A percentile compares a stretch with the other conserved stretches of the same genome.
These are phyloP conservation scores for Petrocephalus sullivani DNA, from an alignment of 2,797 vertebrate genomes.

Conservation along the genomic window DNA sequence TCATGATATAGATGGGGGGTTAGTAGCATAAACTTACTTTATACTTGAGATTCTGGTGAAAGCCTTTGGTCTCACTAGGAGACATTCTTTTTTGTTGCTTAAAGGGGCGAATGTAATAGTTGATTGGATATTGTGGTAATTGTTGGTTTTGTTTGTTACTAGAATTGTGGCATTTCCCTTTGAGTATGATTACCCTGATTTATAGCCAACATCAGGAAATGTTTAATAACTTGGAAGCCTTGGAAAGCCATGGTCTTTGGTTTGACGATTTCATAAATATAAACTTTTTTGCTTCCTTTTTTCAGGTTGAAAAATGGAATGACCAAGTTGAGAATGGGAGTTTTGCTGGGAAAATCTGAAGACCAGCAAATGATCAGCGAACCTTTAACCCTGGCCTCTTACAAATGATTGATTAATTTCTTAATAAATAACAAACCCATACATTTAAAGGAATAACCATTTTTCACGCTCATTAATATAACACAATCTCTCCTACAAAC, in stretches of 20 bases:
- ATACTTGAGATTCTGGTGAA: neutral
- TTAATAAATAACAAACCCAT: neutral
- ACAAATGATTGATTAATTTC: neutral
- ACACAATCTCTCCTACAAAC: neutral
- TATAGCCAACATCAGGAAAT: neutral
- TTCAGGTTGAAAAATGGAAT: slow-evolving; percentile 65
- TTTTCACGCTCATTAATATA: neutral
- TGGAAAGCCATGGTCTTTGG: neutral
- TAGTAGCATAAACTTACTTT: neutral
- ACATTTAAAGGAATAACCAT: neutral
- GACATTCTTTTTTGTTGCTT: neutral
- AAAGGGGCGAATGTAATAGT: neutral
- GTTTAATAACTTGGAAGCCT: neutral
- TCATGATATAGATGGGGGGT: neutral
- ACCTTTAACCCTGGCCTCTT: neutral
- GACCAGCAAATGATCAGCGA: neutral
- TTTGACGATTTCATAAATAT: neutral
- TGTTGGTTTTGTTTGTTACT: neutral
- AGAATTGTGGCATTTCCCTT: neutral
- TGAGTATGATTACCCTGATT: neutral
- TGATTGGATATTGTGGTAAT: neutral
- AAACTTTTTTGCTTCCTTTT: neutral
- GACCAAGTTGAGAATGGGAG: slow-evolving; percentile 58
- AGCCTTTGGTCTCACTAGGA: neutral
- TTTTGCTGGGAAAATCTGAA: slow-evolving; percentile 68